A percentile compares a stretch with the other conserved stretches of the same genome.
Conservation (phyloP, 1,140 invertebrate genomes). For the Dendroctonus ponderosae region DNA sequence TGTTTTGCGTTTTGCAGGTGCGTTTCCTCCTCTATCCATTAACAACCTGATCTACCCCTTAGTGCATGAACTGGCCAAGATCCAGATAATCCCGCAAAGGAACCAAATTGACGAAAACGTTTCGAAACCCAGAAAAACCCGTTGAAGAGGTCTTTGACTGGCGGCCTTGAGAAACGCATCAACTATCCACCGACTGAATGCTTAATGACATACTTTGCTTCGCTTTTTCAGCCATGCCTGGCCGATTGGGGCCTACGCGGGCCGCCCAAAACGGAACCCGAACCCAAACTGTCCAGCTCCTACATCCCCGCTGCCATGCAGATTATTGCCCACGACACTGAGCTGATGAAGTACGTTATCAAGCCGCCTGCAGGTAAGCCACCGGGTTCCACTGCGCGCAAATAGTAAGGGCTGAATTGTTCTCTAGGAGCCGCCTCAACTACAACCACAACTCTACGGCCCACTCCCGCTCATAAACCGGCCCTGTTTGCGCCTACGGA, state of each 20-base stretch:
- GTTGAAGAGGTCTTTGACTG: too few species aligned
- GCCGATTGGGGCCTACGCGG: slow-evolving; percentile 14
- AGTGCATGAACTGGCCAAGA: too few species aligned
- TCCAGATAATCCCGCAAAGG: too few species aligned
- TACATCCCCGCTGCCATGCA: slow-evolving; percentile 61
- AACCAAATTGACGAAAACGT: too few species aligned
- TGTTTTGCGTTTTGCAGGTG: too few species aligned
- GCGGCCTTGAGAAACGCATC: too few species aligned
- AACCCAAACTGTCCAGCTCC: slow-evolving; percentile 40
- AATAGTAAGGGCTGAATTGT: background rate
- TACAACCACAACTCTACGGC: slow-evolving; percentile 42
- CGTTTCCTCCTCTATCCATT: too few species aligned
- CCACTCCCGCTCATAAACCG: slow-evolving; percentile 55
- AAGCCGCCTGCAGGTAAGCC: slow-evolving; percentile 41
- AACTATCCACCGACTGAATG: too few species aligned
- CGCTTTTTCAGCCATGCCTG: slow-evolving; percentile 10
- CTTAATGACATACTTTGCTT: too few species aligned
- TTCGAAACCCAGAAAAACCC: too few species aligned
- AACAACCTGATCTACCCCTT: too few species aligned
- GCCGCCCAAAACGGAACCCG: slow-evolving; percentile 38
- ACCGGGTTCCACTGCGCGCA: background rate
- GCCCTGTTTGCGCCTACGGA: slow-evolving; percentile 54
- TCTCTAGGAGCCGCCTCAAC: slow-evolving; percentile 25
- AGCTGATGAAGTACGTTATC: slow-evolving; percentile 58
- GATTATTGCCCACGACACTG: slow-evolving; percentile 57